Conservation (phyloP, 2,888 invertebrate genomes). For the Sinotaia quadrata region DNA sequence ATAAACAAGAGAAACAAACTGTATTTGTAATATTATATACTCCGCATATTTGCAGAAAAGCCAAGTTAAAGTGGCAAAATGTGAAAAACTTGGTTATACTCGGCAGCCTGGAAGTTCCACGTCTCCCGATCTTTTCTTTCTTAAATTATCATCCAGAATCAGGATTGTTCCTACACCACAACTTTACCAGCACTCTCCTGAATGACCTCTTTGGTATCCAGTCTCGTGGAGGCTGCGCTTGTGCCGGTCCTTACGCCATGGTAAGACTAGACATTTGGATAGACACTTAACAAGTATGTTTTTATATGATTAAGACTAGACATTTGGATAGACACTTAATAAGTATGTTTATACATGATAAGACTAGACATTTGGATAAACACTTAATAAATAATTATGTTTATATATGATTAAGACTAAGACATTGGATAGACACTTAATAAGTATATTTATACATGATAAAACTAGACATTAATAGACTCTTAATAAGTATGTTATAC, state of each 20-base stretch:
- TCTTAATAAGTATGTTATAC: too few species aligned
- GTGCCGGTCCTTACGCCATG: constrained; percentile 85
- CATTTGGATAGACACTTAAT: background rate
- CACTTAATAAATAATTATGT: background rate
- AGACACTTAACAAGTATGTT: background rate
- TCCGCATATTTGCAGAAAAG: constrained; percentile 55
- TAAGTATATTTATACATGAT: too few species aligned
- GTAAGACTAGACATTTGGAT: constrained; percentile 43
- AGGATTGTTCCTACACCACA: constrained; percentile 88
- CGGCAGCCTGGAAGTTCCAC: constrained; percentile 67
- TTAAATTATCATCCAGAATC: constrained; percentile 84
- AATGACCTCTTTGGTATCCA: constrained; percentile 95
- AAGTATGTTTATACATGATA: background rate
- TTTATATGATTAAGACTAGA: background rate
- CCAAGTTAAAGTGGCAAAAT: constrained; percentile 76
- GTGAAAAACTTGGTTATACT: constrained; percentile 78
- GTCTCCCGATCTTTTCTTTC: constrained; percentile 87
- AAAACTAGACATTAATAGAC: too few species aligned
- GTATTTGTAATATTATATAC: too few species aligned
- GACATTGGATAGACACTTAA: too few species aligned
- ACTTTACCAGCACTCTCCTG: constrained; percentile 87
- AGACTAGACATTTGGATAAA: background rate
- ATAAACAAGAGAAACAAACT: too few species aligned
- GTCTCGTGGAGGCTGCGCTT: constrained; percentile 76
- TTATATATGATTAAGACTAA: too few species aligned